Evolutionary conservation across 92 coral and sea anemone species (phyloP).

Genomic region (Micromussa lordhowensis): DNA sequence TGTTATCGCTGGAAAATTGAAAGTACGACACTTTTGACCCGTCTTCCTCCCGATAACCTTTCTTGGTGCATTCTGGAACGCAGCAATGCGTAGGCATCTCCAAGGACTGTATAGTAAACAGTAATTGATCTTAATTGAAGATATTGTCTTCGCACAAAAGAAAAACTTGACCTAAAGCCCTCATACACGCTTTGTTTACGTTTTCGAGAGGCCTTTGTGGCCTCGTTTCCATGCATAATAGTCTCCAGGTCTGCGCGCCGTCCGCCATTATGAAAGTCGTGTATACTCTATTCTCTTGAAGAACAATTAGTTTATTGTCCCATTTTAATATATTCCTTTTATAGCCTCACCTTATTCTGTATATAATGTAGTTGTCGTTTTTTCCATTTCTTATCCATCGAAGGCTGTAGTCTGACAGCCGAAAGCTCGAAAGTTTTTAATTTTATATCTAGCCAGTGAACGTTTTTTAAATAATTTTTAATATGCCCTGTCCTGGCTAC

Average conservation of each 20-base stretch:
- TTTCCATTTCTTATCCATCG: no score
- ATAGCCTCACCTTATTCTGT: no score
- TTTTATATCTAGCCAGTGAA: no score
- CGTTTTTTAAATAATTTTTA: no score
- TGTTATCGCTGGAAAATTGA: slow-evolving; percentile 54
- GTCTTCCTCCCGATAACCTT: slow-evolving; percentile 36
- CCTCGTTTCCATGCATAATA: background rate
- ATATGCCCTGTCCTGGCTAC: no score
- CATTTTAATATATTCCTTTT: no score
- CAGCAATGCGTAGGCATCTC: slow-evolving; percentile 27
- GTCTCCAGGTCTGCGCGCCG: background rate
- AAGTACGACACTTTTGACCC: slow-evolving; percentile 46
- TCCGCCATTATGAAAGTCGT: slow-evolving; percentile 21
- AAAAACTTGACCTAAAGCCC: background rate
- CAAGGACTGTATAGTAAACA: background rate
- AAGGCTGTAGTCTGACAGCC: no score
- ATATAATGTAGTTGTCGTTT: no score
- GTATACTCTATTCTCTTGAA: no score
- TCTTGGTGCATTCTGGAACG: slow-evolving; percentile 30
- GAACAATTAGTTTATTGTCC: no score
- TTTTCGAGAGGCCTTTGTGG: background rate
- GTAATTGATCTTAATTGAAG: no score
- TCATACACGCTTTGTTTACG: background rate
- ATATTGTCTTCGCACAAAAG: background rate
- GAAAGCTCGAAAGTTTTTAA: no score